These are phyloP conservation scores for Amblyornis subalaris DNA, from an alignment of 2,113 vertebrate genomes.

Conservation along the genomic window DNA sequence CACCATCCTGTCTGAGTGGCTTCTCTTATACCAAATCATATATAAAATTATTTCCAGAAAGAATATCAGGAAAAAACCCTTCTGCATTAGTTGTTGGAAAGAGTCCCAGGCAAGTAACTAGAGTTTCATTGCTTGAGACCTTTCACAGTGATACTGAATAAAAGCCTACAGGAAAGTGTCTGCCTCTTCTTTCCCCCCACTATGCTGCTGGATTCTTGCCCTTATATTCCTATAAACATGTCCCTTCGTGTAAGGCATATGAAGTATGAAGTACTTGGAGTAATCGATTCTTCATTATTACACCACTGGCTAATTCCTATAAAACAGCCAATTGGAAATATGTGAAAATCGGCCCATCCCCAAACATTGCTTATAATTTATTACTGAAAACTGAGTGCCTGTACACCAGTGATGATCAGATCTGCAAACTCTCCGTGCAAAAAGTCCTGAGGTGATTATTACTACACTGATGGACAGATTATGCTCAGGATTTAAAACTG, in stretches of 20 bases:
- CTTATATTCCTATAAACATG: background rate
- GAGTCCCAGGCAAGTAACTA: background rate
- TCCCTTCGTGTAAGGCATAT: background rate
- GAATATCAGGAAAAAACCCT: background rate
- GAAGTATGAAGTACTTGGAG: background rate
- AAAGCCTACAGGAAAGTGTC: background rate
- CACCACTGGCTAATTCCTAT: background rate
- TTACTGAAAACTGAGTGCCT: background rate
- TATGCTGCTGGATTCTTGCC: background rate
- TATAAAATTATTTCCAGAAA: background rate
- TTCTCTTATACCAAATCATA: background rate
- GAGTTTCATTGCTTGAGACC: background rate
- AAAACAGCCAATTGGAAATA: background rate
- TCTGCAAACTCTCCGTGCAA: background rate
- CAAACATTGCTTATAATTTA: background rate
- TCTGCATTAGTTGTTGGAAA: background rate
- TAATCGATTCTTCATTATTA: background rate
- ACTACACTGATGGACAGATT: background rate
- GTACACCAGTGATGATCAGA: background rate
- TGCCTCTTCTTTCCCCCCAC: background rate
- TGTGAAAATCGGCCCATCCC: background rate
- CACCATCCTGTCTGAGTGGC: background rate
- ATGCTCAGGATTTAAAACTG: background rate
- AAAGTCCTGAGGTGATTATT: background rate
- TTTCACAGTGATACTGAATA: background rate